Percentiles rank a stretch among this genome's conserved stretches.
These are phyloP conservation scores for Tethya wilhelma DNA, from an alignment of 37 sponge, comb jelly and placozoan genomes.

Conservation along the genomic window DNA sequence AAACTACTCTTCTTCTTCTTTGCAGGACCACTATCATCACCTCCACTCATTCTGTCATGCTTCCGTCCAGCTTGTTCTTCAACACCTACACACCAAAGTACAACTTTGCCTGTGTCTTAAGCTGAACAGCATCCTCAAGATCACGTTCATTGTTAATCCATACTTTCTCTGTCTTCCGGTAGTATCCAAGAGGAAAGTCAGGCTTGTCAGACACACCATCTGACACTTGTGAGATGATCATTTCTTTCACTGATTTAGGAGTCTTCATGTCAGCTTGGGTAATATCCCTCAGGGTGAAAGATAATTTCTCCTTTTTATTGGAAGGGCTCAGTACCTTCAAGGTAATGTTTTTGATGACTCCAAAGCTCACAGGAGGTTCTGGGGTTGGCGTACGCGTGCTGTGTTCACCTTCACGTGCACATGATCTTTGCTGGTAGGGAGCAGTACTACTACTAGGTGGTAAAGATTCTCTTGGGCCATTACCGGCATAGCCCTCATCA, in stretches of 20 bases:
- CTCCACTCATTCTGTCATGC: background rate
- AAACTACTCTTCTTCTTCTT: background rate
- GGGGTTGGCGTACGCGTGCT: background rate
- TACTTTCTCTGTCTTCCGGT: background rate
- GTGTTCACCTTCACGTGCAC: background rate
- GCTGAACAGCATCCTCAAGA: background rate
- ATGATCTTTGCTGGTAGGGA: background rate
- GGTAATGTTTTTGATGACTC: background rate
- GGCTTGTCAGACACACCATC: constrained; percentile 1
- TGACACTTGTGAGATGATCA: background rate
- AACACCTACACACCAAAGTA: constrained; percentile 2
- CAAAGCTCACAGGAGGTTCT: too few species aligned
- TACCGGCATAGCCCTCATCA: too few species aligned
- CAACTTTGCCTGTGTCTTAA: background rate
- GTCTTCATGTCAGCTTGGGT: background rate
- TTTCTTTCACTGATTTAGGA: background rate
- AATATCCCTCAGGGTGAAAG: background rate
- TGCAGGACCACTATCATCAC: background rate
- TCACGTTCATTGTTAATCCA: constrained; percentile 11
- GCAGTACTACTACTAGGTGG: background rate
- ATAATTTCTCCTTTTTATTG: background rate
- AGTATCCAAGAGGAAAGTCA: constrained; percentile 3
- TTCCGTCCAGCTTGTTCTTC: background rate
- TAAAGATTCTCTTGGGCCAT: background rate
- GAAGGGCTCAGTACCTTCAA: background rate